Evolutionary conservation across 2,888 invertebrate species (phyloP).

Genomic region (Thera britannica): DNA sequence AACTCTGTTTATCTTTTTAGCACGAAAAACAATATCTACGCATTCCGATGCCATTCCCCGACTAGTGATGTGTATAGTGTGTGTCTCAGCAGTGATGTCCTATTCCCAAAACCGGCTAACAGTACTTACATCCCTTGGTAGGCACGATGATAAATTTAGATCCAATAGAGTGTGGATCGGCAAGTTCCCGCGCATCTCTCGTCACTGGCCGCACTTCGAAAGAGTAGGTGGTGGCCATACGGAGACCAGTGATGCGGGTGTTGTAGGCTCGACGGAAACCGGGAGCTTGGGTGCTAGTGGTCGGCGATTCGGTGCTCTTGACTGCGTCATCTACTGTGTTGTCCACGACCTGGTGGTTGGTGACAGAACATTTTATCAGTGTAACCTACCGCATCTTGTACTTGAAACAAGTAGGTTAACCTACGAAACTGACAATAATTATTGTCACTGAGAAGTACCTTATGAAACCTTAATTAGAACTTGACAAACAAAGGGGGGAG

Average conservation of each 20-base stretch:
- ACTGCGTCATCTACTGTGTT: conserved; percentile 62
- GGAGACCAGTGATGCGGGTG: conserved; percentile 87
- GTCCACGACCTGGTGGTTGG: conserved; percentile 65
- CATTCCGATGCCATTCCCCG: no score
- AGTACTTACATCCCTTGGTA: conserved; percentile 92
- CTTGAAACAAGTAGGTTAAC: neutral
- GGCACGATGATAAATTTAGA: conserved; percentile 90
- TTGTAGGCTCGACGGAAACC: conserved; percentile 73
- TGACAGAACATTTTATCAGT: no score
- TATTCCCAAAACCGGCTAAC: neutral
- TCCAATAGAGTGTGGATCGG: conserved; percentile 83
- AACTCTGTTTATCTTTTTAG: no score
- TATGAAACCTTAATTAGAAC: neutral
- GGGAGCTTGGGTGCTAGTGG: conserved; percentile 42
- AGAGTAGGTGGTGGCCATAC: conserved; percentile 93
- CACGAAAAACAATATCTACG: no score
- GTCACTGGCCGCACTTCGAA: conserved; percentile 89
- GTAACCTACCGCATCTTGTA: neutral
- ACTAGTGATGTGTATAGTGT: no score
- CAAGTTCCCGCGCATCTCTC: conserved; percentile 79
- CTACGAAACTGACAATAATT: neutral
- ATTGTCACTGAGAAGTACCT: neutral
- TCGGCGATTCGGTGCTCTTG: conserved; percentile 27
- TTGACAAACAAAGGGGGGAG: neutral
- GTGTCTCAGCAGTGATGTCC: no score